Evolutionary conservation across 2,888 invertebrate genomes (phyloP).

Genomic region (Cantharis rustica): DNA sequence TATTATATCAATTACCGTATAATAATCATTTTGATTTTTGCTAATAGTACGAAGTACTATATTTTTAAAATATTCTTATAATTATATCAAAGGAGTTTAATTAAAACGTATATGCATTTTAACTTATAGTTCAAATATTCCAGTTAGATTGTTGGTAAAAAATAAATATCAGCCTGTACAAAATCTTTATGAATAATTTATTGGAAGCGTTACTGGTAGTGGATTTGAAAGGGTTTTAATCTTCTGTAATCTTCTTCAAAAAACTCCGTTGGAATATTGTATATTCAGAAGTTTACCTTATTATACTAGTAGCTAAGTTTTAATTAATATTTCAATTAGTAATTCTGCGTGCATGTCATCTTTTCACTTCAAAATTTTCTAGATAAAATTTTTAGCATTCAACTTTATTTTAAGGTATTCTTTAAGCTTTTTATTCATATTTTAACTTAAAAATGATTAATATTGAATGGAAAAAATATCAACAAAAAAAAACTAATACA

Average conservation of each 20-base stretch:
- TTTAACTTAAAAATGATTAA: too few relatives aligned
- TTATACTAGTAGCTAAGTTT: neutral
- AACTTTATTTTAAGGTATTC: too few relatives aligned
- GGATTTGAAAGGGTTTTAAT: neutral
- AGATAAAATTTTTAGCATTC: neutral
- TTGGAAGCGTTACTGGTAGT: neutral
- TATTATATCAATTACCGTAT: too few relatives aligned
- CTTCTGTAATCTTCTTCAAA: neutral
- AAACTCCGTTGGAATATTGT: neutral
- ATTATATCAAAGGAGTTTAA: too few relatives aligned
- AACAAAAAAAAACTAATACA: too few relatives aligned
- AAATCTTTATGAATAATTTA: neutral
- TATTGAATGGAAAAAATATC: too few relatives aligned
- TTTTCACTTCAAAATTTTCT: neutral
- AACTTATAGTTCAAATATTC: too few relatives aligned
- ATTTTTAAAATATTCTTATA: too few relatives aligned
- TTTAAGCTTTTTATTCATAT: neutral
- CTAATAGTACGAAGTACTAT: too few relatives aligned
- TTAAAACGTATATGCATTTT: too few relatives aligned
- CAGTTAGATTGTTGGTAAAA: too few relatives aligned
- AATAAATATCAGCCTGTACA: neutral
- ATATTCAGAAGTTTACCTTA: neutral
- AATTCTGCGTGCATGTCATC: neutral
- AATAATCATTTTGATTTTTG: too few relatives aligned
- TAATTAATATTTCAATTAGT: neutral